Base-by-base conservation (phyloP, 2,113 vertebrate genomes). In the Percina caprodes region DNA sequence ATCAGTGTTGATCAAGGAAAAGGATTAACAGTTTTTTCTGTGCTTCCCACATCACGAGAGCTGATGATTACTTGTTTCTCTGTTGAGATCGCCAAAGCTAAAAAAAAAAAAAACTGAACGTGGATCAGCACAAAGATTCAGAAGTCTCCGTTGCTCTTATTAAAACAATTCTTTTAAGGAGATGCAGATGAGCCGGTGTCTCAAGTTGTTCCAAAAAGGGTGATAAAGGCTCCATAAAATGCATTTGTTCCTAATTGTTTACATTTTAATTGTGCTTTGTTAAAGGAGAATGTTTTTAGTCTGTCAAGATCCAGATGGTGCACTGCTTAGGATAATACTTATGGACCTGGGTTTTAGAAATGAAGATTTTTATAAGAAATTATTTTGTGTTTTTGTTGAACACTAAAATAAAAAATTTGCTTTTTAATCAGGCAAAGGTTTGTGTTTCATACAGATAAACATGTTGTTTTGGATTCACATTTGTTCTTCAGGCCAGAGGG, bases 371-470 rank as follows among this genome's bases (percentile, higher is more conserved):
- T 75, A 8, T 26, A 35, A 18, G 5, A 70, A 55, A 66, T 80
- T 0, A 45, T 63, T 68, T 14, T 78, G 33, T 48, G 6, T 56
- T 79, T 59, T 65, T 55, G 2, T 35, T 66, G 39, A 42, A 42
- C 0, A 30, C 5, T 6, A 2, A 78, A 85, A 72, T 73, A 85
- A 82, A 88, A 74, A 1, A 18, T 55, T 63, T 1, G 4, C 7
- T 55, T 49, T 77, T 72, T 19, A 60, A 77, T 67, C 7, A 70
- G 9, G 19, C 39, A 33, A 21, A 65, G 12, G 26, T 39, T 52
- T 14, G 8, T 58, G 6, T 52, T 49, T 77, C 1, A 33, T 6
- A 19, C 35, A 7, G n/a, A 56, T 12, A 30, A 21, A 60, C 48
- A 46, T 55, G 18, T 11, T 55, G 33, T 23, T 23, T 7, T 23